Base-by-base conservation (phyloP, 1,140 invertebrate species). In the Bombus impatiens region DNA sequence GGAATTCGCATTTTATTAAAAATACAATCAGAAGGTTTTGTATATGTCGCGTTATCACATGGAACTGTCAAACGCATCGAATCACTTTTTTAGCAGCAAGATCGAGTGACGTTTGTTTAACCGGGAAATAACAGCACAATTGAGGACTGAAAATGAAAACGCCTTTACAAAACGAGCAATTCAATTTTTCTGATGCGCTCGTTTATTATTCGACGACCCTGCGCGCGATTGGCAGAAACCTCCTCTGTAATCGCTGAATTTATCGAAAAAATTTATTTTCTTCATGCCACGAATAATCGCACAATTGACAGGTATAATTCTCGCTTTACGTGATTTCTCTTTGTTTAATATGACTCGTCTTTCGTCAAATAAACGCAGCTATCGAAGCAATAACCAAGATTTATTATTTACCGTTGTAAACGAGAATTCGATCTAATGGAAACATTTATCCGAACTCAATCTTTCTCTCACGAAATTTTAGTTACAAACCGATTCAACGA, bases 41-140 rank as follows among this genome's bases (percentile, higher is more conserved):
- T 70, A 35, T 42, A 53, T n/a, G 28, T 18, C 22, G 3, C 18
- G 42, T 70, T 78, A 68, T 71, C 25, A 35, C 28, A 6, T 10
- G n/a, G 22, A 13, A 35, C 22, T 78, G 47, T 78, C 75, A 70
- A 68, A 37, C 42, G 44, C 40, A 37, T n/a, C 57, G 72, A 65
- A 83, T 22, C 57, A 76, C 67, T 77, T 68, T 68, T 67, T 44
- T 35, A 18, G 3, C n/a, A 22, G 4, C 3, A 0, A n/a, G 71
- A 47, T 67, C 65, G 28, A 57, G 4, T 28, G 12, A 35, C 32
- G 35, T 68, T 74, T 75, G 40, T 65, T 83, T 67, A 67, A 83
- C 35, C 47, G 37, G 28, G 53, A 67, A 76, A 77, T 83, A 83
- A 74, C 53, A 77, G 28, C 32, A 18, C 35, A 47, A 75, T 77